phyloP scores from a whole-genome alignment of 1,140 invertebrate genomes.

The Drosophila micromelanica region DNA sequence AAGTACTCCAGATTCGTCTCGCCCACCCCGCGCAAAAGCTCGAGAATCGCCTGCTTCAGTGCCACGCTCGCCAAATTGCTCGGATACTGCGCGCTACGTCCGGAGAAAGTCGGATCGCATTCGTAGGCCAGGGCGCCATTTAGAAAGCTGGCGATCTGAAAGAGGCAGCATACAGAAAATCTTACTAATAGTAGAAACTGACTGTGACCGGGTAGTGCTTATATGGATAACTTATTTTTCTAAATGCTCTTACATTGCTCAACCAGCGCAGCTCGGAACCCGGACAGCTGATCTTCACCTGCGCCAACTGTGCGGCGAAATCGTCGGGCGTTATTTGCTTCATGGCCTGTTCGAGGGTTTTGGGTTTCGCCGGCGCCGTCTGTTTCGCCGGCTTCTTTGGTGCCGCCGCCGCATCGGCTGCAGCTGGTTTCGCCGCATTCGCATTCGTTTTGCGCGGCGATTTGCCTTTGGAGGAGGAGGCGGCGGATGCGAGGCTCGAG shows the following conservation, averaged over 20 bases:
- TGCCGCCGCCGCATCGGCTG: neutral
- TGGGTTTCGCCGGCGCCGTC: slow-evolving; percentile 84
- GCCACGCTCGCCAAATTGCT: slow-evolving; percentile 60
- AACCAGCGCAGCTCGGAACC: slow-evolving; percentile 75
- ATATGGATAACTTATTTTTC: neutral
- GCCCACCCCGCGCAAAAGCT: slow-evolving; percentile 84
- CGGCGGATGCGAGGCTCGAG: slow-evolving; percentile 46
- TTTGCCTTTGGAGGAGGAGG: slow-evolving; percentile 84
- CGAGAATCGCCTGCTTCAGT: slow-evolving; percentile 53
- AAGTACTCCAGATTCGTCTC: slow-evolving; percentile 86
- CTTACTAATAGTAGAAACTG: no score
- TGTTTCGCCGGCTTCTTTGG: slow-evolving; percentile 41
- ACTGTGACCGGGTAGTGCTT: neutral
- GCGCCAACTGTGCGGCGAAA: slow-evolving; percentile 63
- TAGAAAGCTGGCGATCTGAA: slow-evolving; percentile 61
- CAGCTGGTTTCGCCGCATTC: slow-evolving; percentile 32
- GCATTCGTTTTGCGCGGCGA: slow-evolving; percentile 47
- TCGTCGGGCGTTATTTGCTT: slow-evolving; percentile 63
- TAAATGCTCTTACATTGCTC: slow-evolving; percentile 53
- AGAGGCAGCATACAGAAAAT: neutral
- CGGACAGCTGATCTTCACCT: slow-evolving; percentile 68
- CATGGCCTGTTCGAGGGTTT: slow-evolving; percentile 88
- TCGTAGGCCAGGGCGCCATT: slow-evolving; percentile 62
- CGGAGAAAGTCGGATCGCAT: slow-evolving; percentile 77
- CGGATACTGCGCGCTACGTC: slow-evolving; percentile 71